phyloP scores from a whole-genome alignment of 1,140 invertebrate genomes.

The Mesaphorura yosii region DNA sequence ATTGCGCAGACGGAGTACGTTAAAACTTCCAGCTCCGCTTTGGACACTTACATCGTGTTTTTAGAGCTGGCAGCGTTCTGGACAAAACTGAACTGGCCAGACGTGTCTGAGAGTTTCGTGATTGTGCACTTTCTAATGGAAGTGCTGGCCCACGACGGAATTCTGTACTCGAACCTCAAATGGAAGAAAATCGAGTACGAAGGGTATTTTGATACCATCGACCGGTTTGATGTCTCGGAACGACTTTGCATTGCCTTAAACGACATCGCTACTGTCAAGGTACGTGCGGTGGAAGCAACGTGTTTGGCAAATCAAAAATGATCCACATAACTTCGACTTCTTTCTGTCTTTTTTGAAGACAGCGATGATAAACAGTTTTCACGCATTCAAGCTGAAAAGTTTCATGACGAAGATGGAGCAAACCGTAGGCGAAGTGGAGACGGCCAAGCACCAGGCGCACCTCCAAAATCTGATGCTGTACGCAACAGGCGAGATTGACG shows the following conservation, averaged over 20 bases:
- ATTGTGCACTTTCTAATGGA: conserved; percentile 24
- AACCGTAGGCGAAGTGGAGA: neutral
- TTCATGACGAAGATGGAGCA: conserved; percentile 7
- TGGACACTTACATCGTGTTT: conserved; percentile 22
- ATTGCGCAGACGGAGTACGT: neutral
- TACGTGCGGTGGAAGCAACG: too few species aligned
- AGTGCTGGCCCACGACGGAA: conserved; percentile 18
- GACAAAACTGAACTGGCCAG: conserved; percentile 23
- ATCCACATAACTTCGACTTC: neutral
- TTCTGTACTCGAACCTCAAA: conserved; percentile 21
- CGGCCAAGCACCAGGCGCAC: too few species aligned
- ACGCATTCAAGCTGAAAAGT: conserved; percentile 11
- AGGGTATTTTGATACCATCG: conserved; percentile 26
- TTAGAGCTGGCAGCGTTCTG: conserved; percentile 21
- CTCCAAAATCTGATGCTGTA: too few species aligned
- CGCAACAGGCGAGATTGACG: too few species aligned
- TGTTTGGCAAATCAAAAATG: too few species aligned
- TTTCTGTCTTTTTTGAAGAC: conserved; percentile 10
- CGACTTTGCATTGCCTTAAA: conserved; percentile 26
- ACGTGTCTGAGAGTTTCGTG: conserved; percentile 19
- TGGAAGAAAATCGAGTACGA: conserved; percentile 19
- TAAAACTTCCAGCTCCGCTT: conserved; percentile 22
- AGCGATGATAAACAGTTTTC: conserved; percentile 13
- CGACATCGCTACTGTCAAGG: conserved; percentile 29
- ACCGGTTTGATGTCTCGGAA: conserved; percentile 27